Percentiles rank a stretch among this genome's conserved stretches.
phyloP scores from a whole-genome alignment of 1,140 invertebrate genomes.

The Drusus annulatus region DNA sequence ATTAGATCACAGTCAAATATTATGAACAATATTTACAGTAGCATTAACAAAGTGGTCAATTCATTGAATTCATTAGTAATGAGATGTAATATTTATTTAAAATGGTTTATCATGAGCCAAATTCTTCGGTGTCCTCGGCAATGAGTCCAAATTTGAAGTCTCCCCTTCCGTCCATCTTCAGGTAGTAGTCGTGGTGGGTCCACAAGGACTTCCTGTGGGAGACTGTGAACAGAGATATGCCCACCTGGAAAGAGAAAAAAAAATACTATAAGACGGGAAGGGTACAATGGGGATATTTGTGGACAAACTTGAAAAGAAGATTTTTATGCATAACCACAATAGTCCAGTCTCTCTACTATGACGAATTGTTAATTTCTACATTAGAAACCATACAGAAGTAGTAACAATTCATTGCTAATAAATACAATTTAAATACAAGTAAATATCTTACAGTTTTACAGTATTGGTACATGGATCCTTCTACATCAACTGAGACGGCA shows the following conservation, averaged over 20 bases:
- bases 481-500: constrained; percentile 97
- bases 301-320: too few species aligned
- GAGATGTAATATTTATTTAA: too few species aligned
- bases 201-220: constrained; percentile 96
- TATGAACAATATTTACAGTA: too few species aligned
- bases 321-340: too few species aligned
- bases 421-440: neutral
- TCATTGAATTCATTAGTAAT: too few species aligned
- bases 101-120: constrained; percentile 84
- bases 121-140: constrained; percentile 89
- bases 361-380: too few species aligned
- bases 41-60: too few species aligned
- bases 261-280: too few species aligned
- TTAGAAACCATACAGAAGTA: neutral
- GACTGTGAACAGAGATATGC: constrained; percentile 97
- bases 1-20: too few species aligned
- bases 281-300: too few species aligned
- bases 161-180: constrained; percentile 96
- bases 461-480: constrained; percentile 97
- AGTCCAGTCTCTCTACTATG: too few species aligned
- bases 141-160: constrained; percentile 90
- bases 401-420: neutral
- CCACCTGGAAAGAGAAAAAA: constrained; percentile 70
- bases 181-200: constrained; percentile 96
- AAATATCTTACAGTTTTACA: constrained; percentile 75